Percentiles rank a stretch among this genome's conserved stretches.
phyloP scores from a whole-genome alignment of 1,140 invertebrate genomes.

The Amyelois transitella region DNA sequence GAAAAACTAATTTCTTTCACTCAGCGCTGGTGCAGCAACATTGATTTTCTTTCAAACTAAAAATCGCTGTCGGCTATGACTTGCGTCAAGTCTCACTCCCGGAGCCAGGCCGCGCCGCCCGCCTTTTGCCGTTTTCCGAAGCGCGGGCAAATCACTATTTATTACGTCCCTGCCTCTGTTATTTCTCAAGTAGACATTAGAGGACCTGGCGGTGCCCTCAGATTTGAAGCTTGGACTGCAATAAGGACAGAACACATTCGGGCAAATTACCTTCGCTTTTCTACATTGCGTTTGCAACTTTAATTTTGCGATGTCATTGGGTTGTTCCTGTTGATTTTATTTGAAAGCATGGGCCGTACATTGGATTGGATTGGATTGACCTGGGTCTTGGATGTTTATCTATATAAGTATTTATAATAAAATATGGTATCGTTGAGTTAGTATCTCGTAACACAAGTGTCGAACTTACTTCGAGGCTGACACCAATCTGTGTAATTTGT shows the following conservation, averaged over 20 bases:
- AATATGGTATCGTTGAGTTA: too few species aligned
- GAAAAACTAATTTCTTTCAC: too few species aligned
- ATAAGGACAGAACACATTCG: not conserved
- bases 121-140: constrained; percentile 42
- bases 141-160: constrained; percentile 57
- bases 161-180: constrained; percentile 35
- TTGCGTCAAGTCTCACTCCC: constrained; percentile 9
- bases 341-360: not conserved
- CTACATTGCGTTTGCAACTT: not conserved
- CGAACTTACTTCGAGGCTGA: too few species aligned
- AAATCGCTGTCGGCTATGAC: constrained; percentile 5
- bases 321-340: not conserved
- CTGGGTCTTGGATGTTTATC: too few species aligned
- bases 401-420: too few species aligned
- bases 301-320: not conserved
- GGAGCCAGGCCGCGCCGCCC: constrained; percentile 27
- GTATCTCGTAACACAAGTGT: too few species aligned
- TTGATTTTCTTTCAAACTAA: not conserved
- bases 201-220: not conserved
- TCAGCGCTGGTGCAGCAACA: too few species aligned
- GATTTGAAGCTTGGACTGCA: not conserved
- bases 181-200: constrained; percentile 36
- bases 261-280: not conserved
- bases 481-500: too few species aligned
- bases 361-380: too few species aligned